A percentile compares a stretch with the other conserved stretches of the same genome.
These are phyloP conservation scores for Elephantulus edwardii DNA, from an alignment of 2,113 vertebrate species.

Conservation along the genomic window DNA sequence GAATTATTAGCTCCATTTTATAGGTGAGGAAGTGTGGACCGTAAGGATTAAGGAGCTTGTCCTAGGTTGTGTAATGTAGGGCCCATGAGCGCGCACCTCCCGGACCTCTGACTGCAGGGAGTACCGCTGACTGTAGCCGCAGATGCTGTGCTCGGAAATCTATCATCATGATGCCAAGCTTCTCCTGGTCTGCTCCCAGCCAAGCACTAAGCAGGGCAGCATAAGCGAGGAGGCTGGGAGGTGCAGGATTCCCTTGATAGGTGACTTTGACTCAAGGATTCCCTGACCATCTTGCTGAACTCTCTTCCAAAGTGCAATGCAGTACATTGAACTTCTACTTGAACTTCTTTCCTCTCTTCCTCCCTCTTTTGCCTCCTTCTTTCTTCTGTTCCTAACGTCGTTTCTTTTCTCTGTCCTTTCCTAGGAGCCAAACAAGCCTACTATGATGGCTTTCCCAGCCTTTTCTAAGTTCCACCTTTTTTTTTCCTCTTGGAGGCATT, in stretches of 20 bases:
- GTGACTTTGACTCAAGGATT: not conserved
- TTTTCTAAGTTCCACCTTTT: no score
- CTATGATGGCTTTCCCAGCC: not conserved
- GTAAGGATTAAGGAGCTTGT: not conserved
- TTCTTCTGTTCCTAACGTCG: no score
- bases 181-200: accelerated
- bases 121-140: not conserved
- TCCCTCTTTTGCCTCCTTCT: no score
- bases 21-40: not conserved
- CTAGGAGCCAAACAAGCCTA: not conserved
- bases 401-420: not conserved
- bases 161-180: accelerated
- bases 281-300: not conserved
- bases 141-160: not conserved
- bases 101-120: not conserved
- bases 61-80: not conserved
- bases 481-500: not conserved
- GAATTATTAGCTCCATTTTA: no score
- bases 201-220: not conserved
- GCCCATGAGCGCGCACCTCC: not conserved
- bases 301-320: no score
- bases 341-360: no score
- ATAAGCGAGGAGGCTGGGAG: not conserved
- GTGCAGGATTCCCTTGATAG: not conserved
- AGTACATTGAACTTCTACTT: no score